Evolutionary conservation across 1,140 invertebrate genomes (phyloP).

Genomic region (Drosophila santomea): DNA sequence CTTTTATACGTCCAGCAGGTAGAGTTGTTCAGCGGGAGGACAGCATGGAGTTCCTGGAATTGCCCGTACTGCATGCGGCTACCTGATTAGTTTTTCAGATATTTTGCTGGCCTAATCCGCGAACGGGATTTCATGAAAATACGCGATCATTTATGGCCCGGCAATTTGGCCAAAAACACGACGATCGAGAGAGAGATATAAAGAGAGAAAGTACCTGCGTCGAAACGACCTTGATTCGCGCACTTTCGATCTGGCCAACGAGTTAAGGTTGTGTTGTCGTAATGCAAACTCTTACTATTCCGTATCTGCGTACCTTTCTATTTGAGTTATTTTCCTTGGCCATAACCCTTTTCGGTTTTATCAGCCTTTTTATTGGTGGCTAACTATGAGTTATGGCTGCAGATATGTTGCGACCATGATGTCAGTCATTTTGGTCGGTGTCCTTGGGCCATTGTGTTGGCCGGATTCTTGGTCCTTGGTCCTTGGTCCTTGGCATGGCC

Average conservation of each 20-base stretch:
- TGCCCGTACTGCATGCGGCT: neutral
- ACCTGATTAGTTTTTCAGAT: constrained; percentile 23
- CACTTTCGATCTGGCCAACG: constrained; percentile 36
- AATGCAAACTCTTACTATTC: neutral
- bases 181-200: too few relatives aligned
- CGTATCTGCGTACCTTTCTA: neutral
- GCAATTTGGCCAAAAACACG: constrained; percentile 20
- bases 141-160: constrained; percentile 37
- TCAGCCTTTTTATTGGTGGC: constrained; percentile 1
- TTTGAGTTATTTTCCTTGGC: neutral
- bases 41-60: constrained; percentile 22
- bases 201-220: too few relatives aligned
- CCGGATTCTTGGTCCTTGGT: neutral
- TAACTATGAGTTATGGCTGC: neutral
- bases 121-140: constrained; percentile 40
- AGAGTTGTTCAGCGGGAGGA: neutral
- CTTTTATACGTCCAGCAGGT: constrained; percentile 46
- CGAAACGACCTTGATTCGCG: constrained; percentile 28
- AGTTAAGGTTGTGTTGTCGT: constrained; percentile 14
- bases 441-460: constrained; percentile 46
- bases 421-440: neutral
- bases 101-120: constrained; percentile 36
- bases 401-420: constrained; percentile 2
- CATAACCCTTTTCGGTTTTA: constrained; percentile 31
- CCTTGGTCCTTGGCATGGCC: constrained; percentile 1